These are phyloP conservation scores for Thalassophryne amazonica DNA, from an alignment of 2,797 vertebrate genomes.

Conservation along the genomic window DNA sequence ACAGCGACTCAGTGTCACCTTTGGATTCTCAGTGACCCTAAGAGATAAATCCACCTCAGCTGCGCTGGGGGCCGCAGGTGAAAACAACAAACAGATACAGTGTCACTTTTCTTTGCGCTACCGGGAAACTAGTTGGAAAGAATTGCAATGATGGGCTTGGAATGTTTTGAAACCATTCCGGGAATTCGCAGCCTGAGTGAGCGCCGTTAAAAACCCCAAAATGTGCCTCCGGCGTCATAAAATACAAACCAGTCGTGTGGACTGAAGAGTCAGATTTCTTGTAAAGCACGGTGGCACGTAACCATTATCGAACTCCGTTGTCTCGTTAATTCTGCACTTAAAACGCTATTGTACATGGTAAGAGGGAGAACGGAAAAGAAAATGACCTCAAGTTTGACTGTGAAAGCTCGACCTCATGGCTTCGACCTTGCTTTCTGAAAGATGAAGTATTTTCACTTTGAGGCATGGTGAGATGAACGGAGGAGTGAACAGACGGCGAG, in stretches of 20 bases:
- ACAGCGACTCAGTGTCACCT: constrained; percentile 1
- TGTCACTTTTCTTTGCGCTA: not conserved
- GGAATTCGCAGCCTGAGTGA: not conserved
- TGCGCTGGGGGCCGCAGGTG: too few relatives aligned
- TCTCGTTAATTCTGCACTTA: constrained; percentile 15
- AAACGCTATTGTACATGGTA: not conserved
- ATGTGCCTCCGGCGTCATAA: constrained; percentile 3
- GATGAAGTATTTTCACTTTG: constrained; percentile 36
- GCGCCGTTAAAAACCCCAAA: constrained; percentile 7
- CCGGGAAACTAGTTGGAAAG: constrained; percentile 11
- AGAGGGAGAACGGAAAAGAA: too few relatives aligned
- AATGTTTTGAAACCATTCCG: constrained; percentile 5
- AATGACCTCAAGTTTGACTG: constrained; percentile 25
- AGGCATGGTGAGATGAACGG: constrained; percentile 7
- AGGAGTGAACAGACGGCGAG: constrained; percentile 18
- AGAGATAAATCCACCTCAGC: too few relatives aligned
- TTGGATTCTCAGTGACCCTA: constrained; percentile 6
- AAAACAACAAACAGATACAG: not conserved
- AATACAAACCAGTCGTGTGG: constrained; percentile 8
- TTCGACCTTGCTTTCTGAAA: constrained; percentile 26
- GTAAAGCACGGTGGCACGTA: not conserved
- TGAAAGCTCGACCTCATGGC: constrained; percentile 40
- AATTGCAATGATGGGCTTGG: constrained; percentile 6
- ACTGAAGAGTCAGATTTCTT: constrained; percentile 3
- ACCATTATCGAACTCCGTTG: not conserved